Conservation (phyloP, 2,797 vertebrate genomes). For the Tadarida brasiliensis region DNA sequence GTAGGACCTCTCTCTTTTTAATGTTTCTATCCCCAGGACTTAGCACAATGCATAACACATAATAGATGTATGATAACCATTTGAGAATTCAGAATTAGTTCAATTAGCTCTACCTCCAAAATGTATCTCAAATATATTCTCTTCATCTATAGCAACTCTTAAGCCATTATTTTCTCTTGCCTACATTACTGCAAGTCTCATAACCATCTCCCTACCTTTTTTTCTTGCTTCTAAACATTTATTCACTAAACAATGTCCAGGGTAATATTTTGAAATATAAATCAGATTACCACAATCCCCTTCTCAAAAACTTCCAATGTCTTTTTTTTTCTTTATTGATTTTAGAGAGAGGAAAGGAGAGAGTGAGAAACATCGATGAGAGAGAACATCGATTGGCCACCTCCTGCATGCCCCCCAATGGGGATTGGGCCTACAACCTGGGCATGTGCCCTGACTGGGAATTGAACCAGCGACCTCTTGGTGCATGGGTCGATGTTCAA, state of each 20-base stretch:
- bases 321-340: not conserved
- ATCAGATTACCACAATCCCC: not conserved
- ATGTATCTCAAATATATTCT: not conserved
- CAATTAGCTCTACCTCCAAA: not conserved
- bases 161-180: not conserved
- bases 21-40: not conserved
- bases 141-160: not conserved
- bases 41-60: not conserved
- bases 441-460: no score
- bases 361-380: no score
- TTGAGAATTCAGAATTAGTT: conserved; percentile 15
- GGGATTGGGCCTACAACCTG: no score
- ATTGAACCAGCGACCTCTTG: no score
- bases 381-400: no score
- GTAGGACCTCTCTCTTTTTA: not conserved
- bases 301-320: not conserved
- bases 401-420: no score
- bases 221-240: not conserved
- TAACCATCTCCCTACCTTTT: not conserved
- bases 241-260: not conserved
- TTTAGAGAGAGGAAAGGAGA: no score
- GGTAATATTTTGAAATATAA: conserved; percentile 45
- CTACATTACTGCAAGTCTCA: not conserved
- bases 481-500: no score
- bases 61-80: not conserved